phyloP scores from a whole-genome alignment of 2,888 invertebrate species.

The Julus scandinavius region DNA sequence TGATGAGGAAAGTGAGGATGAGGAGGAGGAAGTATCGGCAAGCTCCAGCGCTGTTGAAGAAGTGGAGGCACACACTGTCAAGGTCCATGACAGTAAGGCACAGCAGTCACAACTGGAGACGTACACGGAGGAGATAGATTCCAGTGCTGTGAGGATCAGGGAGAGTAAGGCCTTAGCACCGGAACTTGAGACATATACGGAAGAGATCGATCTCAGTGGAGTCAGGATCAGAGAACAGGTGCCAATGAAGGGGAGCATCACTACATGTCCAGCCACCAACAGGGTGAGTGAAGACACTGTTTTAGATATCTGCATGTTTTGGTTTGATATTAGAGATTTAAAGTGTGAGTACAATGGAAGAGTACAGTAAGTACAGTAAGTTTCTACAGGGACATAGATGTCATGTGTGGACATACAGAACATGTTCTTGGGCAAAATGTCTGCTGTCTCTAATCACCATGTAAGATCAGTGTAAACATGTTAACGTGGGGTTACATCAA shows the following conservation, averaged over 20 bases:
- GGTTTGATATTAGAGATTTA: too few relatives aligned
- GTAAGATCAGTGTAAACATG: too few relatives aligned
- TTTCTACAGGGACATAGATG: too few relatives aligned
- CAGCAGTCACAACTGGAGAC: constrained; percentile 56
- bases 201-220: constrained; percentile 60
- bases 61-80: constrained; percentile 53
- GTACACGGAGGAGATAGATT: constrained; percentile 61
- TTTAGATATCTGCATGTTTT: background rate
- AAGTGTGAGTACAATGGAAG: too few relatives aligned
- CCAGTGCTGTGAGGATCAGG: constrained; percentile 61
- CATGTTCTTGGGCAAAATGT: too few relatives aligned
- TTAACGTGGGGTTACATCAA: too few relatives aligned
- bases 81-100: constrained; percentile 57
- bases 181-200: constrained; percentile 58
- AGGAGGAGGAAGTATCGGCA: constrained; percentile 55
- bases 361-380: too few relatives aligned
- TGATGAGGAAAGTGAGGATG: constrained; percentile 53
- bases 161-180: constrained; percentile 60
- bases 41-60: constrained; percentile 56
- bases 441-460: too few relatives aligned
- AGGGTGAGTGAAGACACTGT: constrained; percentile 55
- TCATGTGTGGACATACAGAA: too few relatives aligned
- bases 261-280: constrained; percentile 50
- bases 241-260: constrained; percentile 59
- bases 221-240: constrained; percentile 59